Base-by-base conservation (phyloP, 2,888 invertebrate species). In the Formica aserva region DNA sequence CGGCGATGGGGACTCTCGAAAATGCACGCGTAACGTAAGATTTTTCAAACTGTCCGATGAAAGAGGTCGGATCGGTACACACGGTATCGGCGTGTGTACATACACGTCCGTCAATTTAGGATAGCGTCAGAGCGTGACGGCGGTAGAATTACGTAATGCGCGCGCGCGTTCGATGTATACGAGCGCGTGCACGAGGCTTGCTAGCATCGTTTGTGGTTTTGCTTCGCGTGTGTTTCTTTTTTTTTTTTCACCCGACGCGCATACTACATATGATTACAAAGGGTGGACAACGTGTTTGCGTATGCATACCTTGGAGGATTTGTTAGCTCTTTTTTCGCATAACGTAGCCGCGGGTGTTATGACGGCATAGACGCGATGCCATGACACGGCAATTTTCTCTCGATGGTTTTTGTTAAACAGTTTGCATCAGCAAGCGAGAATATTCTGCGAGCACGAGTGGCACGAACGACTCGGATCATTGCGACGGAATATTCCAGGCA, bases 311-410 rank as follows among this genome's bases (percentile, higher is more conserved):
- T 87, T 84, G 80, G 71, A 84, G 71, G 63, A 52, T 85, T 87
- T 88, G 91, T 90, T 87, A 88, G 92, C 92, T 92, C 92, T 92
- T 92, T 90, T 92, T 92, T 92, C 92, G 92, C 91, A 91, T 91
- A 92, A 92, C 93, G 90, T 90, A 88, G 90, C 87, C 78, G 78
- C 78, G 78, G 72, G 72, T 80, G 78, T 72, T 72, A 60, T 35
- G 72, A 72, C 78, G 78, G 78, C 60, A 80, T 71, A 80, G 78
- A 80, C 45, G 78, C 60, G 78, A 78, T 67, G 60, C 78, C 62
- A 60, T 80, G 78, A 80, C 60, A 80, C 78, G 45, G 78, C 78
- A 80, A 45, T 80, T 60, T 71, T 71, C 78, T 41, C 71, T 52
- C 72, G 60, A 38, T 45, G 22, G 72, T 80, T 80, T 80, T 80